Evolutionary conservation across 2,113 vertebrate species (phyloP), one percentile per base, ranked within the genome.

Genomic region (Oncorhynchus masou): DNA sequence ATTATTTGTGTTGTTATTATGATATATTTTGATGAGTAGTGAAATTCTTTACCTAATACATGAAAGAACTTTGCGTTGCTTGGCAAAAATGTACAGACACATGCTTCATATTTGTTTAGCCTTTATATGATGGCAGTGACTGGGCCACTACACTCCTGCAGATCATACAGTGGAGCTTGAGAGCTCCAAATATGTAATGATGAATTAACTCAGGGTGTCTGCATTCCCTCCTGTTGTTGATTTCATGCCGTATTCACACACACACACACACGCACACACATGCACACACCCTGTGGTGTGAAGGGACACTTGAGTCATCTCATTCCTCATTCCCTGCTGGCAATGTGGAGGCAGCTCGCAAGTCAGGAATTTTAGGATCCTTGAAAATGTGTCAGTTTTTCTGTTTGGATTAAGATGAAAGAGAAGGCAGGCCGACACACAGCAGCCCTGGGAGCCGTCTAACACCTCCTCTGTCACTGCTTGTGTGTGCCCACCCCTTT

Each of bases 221-320:
- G 65, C 25, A 67, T 67, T 67, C 65, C 65, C 65, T 15, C 13
- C 25, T 67, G 65, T 67, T 25, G 65, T 67, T 67, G 5, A 15
- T 67, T 27, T 25, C 25, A 67, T 67, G 70, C 34, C 48, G 51
- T 27, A 45, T 72, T 54, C 64, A 24, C 25, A 25, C 24, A 27
- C 64, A 5, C 64, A 57, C 51, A 19, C 51, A 54, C 12, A 19
- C 51, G 19, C 54, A 57, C 19, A 62, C 59, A 7, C 2, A 2
- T n/a, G 22, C 6, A 5, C 54, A 62, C n/a, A 62, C 59, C 1
- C 59, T 5, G 59, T 62, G 59, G 49, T 71, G 57, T 87, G 84
- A 78, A 82, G 13, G 79, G 86, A 78, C 25, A 49, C 76, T 80
- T 81, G 83, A 88, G 75, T 88, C 80, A 85, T 84, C 80, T 83